Evolutionary conservation across 1,140 invertebrate genomes (phyloP), one percentile per base, ranked within the genome.

Genomic region (Lordiphosa mommai): DNA sequence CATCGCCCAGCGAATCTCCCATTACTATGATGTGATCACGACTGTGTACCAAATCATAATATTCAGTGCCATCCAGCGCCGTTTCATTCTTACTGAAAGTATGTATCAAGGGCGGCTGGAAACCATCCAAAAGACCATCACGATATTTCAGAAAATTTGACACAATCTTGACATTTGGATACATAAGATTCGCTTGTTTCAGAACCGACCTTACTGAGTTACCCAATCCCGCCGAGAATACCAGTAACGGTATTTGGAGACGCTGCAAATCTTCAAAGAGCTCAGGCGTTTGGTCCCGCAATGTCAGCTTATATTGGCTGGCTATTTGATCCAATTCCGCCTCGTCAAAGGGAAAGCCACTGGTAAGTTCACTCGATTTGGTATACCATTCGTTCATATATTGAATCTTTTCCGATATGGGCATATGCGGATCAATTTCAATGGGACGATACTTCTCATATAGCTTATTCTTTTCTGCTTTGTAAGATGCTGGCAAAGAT

Each of bases 191-290:
- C 49, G 95, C 92, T 50, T 94, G 92, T 17, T 91, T 90, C 6
- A 99, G 89, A 5, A 96, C 91, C 0, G 77, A 82, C 13, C 94
- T 90, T 0, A 98, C 94, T 4, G 95, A 91, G 82, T 98, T 94
- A 0, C 97, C 98, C 17, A 99, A 91, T 0, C 98, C 98, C 27
- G 97, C 98, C 23, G 96, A 98, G 89, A 99, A 98, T 17, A 99
- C 94, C 20, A 99, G 87, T 8, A 98, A 90, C 0, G 97, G 97
- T 12, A 99, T 93, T 40, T 93, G 88, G 2, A 92, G 80, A 4
- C 85, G 69, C 29, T 94, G 70, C 9, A 97, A 89, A 57, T 90
- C 91, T 9, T 91, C 70, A 71, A 98, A 94, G 14, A 97, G 89
- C 36, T 93, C 91, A 38, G 92, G 88, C 8, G 94, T 94, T 2